Percentiles rank a stretch among this genome's conserved stretches.
Conservation (phyloP, 2,888 invertebrate genomes). For the Osmoderma eremita region DNA sequence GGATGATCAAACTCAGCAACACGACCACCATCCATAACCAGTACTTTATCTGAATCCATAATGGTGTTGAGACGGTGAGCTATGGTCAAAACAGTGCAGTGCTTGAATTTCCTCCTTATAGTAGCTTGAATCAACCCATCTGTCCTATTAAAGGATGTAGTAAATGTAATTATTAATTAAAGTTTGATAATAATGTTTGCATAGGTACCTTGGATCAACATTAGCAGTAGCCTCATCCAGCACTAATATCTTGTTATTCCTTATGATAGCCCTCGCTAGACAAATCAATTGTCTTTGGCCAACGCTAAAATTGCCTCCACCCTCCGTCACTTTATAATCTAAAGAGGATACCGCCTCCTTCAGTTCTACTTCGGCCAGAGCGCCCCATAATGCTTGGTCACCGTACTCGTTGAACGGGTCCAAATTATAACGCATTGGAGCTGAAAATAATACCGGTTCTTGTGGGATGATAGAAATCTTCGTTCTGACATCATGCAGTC, state of each 20-base stretch:
- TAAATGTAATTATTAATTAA: no score
- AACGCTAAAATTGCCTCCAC: slow-evolving; percentile 86
- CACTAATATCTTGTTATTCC: slow-evolving; percentile 81
- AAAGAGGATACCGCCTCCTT: slow-evolving; percentile 74
- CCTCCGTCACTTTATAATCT: slow-evolving; percentile 74
- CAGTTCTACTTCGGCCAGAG: slow-evolving; percentile 79
- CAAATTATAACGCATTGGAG: slow-evolving; percentile 81
- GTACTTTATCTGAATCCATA: slow-evolving; percentile 84
- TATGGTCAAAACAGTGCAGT: slow-evolving; percentile 83
- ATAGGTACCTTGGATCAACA: slow-evolving; percentile 79
- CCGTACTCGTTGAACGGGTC: slow-evolving; percentile 81
- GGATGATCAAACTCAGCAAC: slow-evolving; percentile 84
- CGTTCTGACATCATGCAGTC: slow-evolving; percentile 80
- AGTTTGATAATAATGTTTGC: background rate
- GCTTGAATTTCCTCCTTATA: slow-evolving; percentile 76
- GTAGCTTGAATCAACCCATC: slow-evolving; percentile 82
- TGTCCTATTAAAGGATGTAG: slow-evolving; percentile 78
- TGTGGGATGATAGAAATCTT: slow-evolving; percentile 80
- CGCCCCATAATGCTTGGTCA: slow-evolving; percentile 80
- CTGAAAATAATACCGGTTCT: slow-evolving; percentile 71
- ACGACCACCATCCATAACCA: slow-evolving; percentile 82
- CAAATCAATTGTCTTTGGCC: slow-evolving; percentile 90
- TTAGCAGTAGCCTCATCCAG: slow-evolving; percentile 93
- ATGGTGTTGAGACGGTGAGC: slow-evolving; percentile 85
- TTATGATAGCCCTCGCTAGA: slow-evolving; percentile 84